Evolutionary conservation across 2,113 vertebrate species (phyloP).

Genomic region (Xenotilapia longispinis): DNA sequence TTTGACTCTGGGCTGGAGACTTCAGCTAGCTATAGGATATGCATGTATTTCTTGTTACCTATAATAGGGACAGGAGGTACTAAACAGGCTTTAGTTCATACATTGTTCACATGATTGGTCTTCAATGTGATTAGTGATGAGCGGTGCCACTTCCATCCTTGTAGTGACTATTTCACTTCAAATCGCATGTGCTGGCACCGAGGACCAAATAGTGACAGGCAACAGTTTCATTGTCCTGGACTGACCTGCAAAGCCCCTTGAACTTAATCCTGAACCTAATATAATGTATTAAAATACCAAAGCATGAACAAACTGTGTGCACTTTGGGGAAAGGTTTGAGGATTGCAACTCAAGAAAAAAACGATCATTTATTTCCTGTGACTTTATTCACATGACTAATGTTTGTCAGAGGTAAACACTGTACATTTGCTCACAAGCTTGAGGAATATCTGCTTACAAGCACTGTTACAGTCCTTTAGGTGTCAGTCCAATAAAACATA

Average conservation of each 20-base stretch:
- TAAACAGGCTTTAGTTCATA: background rate
- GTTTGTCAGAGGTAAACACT: slow-evolving; percentile 12
- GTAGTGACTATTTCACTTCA: background rate
- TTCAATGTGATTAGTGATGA: background rate
- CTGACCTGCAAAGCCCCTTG: background rate
- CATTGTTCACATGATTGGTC: background rate
- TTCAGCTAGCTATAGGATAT: background rate
- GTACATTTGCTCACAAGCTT: background rate
- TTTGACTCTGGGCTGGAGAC: background rate
- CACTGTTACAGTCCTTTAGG: background rate
- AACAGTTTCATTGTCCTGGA: background rate
- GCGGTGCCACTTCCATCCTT: background rate
- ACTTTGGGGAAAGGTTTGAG: background rate
- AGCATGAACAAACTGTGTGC: background rate
- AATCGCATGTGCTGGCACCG: background rate
- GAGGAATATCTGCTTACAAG: background rate
- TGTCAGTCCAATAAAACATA: background rate
- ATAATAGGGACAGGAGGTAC: background rate
- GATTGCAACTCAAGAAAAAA: background rate
- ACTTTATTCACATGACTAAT: slow-evolving; percentile 22
- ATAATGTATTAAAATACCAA: background rate
- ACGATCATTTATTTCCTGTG: background rate
- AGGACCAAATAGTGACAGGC: background rate
- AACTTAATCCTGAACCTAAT: background rate
- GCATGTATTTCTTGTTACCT: background rate